phyloP scores from a whole-genome alignment of 1,140 invertebrate genomes.

The Druon quercuslanigerum region DNA sequence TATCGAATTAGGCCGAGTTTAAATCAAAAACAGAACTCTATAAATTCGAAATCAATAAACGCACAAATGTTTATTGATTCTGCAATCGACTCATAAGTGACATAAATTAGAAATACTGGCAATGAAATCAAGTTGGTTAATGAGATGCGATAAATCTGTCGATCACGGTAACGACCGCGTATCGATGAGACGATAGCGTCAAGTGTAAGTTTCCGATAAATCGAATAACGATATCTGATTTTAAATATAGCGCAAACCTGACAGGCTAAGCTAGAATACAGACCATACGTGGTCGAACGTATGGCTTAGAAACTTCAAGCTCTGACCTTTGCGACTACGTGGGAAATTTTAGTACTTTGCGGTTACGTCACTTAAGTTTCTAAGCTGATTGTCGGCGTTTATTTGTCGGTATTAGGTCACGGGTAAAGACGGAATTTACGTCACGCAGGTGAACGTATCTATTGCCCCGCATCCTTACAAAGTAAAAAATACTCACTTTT shows the following conservation, averaged over 20 bases:
- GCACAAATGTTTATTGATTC: not conserved
- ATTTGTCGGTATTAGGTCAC: slow-evolving; percentile 2
- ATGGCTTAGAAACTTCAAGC: slow-evolving; percentile 4
- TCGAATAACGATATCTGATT: slow-evolving; percentile 29
- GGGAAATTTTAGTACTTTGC: slow-evolving; percentile 20
- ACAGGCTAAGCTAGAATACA: not conserved
- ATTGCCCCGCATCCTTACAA: not conserved
- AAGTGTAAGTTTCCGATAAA: slow-evolving; percentile 14
- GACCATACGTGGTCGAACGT: slow-evolving; percentile 2
- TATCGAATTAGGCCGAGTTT: too few relatives aligned
- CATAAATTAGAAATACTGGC: slow-evolving; percentile 6
- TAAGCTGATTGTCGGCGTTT: not conserved
- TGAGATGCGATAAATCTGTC: slow-evolving; percentile 29
- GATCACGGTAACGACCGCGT: slow-evolving; percentile 13
- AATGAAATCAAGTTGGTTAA: slow-evolving; percentile 21
- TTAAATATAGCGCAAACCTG: slow-evolving; percentile 14
- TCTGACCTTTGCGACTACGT: slow-evolving; percentile 23
- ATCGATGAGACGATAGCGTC: slow-evolving; percentile 7
- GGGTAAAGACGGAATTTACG: not conserved
- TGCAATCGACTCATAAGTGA: slow-evolving; percentile 14
- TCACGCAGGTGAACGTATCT: not conserved
- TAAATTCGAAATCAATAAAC: not conserved
- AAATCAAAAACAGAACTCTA: too few relatives aligned
- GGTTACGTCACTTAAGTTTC: not conserved
- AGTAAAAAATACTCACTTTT: not conserved